phyloP scores from a whole-genome alignment of 2,888 invertebrate genomes.

The Yponomeuta cagnagella region DNA sequence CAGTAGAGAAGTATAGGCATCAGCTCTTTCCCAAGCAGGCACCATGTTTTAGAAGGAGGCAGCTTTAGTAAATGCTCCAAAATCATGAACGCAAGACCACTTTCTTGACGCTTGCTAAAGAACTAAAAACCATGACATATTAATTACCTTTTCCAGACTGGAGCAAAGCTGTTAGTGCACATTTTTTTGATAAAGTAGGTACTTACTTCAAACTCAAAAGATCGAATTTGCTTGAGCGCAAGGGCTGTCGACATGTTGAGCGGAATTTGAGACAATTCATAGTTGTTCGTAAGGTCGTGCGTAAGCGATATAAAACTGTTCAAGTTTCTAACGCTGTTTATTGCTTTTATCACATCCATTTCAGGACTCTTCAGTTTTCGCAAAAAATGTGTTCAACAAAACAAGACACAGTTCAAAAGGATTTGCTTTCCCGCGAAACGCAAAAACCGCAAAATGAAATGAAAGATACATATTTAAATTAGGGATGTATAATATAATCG shows the following conservation, averaged over 20 bases:
- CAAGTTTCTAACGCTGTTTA: constrained; percentile 39
- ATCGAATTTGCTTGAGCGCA: constrained; percentile 45
- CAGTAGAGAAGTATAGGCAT: constrained; percentile 47
- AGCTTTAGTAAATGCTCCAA: constrained; percentile 39
- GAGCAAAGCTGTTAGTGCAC: too few species aligned
- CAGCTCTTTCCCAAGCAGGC: constrained; percentile 44
- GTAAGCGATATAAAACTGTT: constrained; percentile 42
- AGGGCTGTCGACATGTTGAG: constrained; percentile 47
- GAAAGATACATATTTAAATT: too few species aligned
- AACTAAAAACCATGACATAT: constrained; percentile 38
- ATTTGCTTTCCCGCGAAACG: constrained; percentile 6
- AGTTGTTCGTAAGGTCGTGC: constrained; percentile 33
- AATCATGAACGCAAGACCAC: constrained; percentile 46
- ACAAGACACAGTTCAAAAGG: background rate
- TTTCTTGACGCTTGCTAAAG: constrained; percentile 47
- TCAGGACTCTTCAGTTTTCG: constrained; percentile 22
- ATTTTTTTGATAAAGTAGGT: background rate
- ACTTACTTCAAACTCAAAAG: constrained; percentile 53
- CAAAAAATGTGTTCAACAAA: background rate
- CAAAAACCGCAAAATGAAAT: background rate
- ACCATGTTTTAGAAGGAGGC: constrained; percentile 51
- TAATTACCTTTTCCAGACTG: background rate
- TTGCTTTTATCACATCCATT: constrained; percentile 45
- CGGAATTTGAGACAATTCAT: constrained; percentile 33
- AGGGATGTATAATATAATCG: too few species aligned